Evolutionary conservation across 2,888 invertebrate species (phyloP), one percentile per base, ranked within the genome.

Genomic region (Macrostomum cliftonense): DNA sequence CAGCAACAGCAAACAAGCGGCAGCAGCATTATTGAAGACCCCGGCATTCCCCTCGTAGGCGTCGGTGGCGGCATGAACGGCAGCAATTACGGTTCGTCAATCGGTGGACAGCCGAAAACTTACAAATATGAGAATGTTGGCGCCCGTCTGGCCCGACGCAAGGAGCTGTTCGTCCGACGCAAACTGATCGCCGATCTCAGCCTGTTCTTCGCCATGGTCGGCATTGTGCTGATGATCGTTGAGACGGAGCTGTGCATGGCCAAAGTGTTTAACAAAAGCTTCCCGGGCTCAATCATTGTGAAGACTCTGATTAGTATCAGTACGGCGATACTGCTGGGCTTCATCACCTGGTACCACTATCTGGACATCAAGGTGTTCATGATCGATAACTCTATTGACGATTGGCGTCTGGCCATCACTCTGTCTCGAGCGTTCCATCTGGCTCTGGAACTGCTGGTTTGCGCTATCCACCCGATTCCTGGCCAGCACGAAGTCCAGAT

Each of bases 381-480:
- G 52, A 61, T 65, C 12, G 64, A 67, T 55, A 68, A 67, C 49
- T 60, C 62, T 12, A 61, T 67, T 45, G 65, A 67, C 42, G 65
- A 66, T 52, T 62, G 65, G 61, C 52, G 61, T 13, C 59, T 68
- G 36, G 65, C 65, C 2, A 55, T 68, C 56, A 61, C 59, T 39
- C 45, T 51, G 1, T 50, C 54, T 13, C 54, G 64, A 11, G 52
- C 64, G 12, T 43, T 58, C 2, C 56, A 58, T 47, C 89, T 93
- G 68, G 77, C 79, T 53, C 76, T 88, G 65, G 95, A 97, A 75
- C 55, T 66, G 21, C 37, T 63, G 12, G 53, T 66, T 5, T 66
- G 64, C 48, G 56, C 60, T 40, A 58, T 67, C 44, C 68, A 68
- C 55, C 68, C 68, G 2, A 59, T 66, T 11, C 67, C 68, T 1